These are phyloP conservation scores for Drosophila kanekoi DNA, from an alignment of 2,888 invertebrate genomes.

Conservation along the genomic window DNA sequence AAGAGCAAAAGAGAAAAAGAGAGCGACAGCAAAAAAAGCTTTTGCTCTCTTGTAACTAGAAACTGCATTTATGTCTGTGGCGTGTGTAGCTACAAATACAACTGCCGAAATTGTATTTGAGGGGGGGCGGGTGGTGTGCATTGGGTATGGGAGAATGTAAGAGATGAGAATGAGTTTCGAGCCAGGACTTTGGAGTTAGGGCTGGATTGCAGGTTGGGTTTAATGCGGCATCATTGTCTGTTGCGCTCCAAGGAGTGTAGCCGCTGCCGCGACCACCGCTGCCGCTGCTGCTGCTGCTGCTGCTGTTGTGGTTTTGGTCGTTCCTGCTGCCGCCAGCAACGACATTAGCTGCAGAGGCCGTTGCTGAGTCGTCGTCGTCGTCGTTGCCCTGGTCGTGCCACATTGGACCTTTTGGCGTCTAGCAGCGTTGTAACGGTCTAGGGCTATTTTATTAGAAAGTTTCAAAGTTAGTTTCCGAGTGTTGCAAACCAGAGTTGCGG, in stretches of 20 bases:
- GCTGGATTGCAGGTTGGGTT: conserved; percentile 25
- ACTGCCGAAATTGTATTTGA: conserved; percentile 11
- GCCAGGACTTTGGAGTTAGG: conserved; percentile 22
- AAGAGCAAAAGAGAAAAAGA: conserved; percentile 16
- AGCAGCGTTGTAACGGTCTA: conserved; percentile 27
- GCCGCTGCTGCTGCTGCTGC: conserved; percentile 20
- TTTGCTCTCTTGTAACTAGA: conserved; percentile 61
- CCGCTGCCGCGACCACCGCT: conserved; percentile 19
- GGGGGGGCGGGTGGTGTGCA: not conserved
- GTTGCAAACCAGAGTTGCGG: conserved; percentile 63
- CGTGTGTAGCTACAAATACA: conserved; percentile 29
- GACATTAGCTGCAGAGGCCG: conserved; percentile 49
- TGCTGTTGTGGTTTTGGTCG: conserved; percentile 65
- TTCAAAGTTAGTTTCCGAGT: conserved; percentile 72
- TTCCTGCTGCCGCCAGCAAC: conserved; percentile 46
- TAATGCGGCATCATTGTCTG: conserved; percentile 60
- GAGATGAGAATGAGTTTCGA: conserved; percentile 22
- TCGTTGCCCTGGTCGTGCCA: conserved; percentile 18
- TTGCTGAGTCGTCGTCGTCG: conserved; percentile 26
- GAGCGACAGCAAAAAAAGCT: conserved; percentile 48
- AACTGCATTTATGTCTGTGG: conserved; percentile 71
- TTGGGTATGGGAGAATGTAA: not conserved
- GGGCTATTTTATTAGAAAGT: conserved; percentile 77
- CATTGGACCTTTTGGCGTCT: conserved; percentile 29
- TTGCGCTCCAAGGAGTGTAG: conserved; percentile 43